Conservation (phyloP, 1,140 invertebrate species). For the Vanessa atalanta region DNA sequence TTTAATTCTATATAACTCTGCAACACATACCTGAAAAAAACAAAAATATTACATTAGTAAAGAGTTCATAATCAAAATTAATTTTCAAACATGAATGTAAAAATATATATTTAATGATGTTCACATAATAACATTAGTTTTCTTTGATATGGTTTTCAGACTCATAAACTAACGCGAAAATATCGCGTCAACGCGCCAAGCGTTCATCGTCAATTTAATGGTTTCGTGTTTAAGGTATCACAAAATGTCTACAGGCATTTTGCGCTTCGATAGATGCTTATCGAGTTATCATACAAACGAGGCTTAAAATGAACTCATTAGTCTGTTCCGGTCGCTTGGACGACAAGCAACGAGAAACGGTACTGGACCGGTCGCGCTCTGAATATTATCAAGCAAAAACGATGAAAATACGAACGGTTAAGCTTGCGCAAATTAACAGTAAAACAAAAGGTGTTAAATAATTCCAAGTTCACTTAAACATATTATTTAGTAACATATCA, state of each 20-base stretch:
- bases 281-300: constrained; percentile 33
- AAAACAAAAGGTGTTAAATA: constrained; percentile 24
- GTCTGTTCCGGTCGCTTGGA: constrained; percentile 53
- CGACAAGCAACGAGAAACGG: constrained; percentile 49
- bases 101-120: background rate
- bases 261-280: constrained; percentile 26
- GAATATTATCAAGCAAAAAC: constrained; percentile 53
- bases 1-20: background rate
- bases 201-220: background rate
- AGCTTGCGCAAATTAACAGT: constrained; percentile 28
- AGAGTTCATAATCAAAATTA: background rate
- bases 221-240: no score
- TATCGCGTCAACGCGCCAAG: background rate
- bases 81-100: background rate
- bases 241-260: background rate
- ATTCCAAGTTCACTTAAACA: background rate
- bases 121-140: no score
- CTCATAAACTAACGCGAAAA: background rate
- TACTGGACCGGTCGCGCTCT: constrained; percentile 65
- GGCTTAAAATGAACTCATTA: constrained; percentile 59
- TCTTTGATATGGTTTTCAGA: no score
- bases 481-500: background rate
- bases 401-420: constrained; percentile 29
- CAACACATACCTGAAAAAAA: constrained; percentile 9
- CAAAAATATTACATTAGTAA: background rate